Percentiles rank a stretch among this genome's conserved stretches.
Evolutionary conservation across 2,113 vertebrate genomes (phyloP).

Genomic region (Tupaia chinensis): DNA sequence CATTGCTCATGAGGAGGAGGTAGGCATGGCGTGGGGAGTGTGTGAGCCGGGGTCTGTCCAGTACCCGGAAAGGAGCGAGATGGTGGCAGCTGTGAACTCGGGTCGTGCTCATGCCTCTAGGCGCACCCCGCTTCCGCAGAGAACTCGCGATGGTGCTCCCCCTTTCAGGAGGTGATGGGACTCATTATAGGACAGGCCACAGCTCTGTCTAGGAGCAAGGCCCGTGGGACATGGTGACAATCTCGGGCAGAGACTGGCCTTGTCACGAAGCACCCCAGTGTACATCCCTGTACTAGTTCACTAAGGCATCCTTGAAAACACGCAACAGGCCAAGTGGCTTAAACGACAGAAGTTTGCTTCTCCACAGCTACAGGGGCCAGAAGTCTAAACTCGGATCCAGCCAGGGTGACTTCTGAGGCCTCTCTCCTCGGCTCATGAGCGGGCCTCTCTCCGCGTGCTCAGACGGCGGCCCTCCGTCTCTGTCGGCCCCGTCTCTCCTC

Average conservation of each 20-base stretch:
- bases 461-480: rapidly evolving
- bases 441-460: background rate
- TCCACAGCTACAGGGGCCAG: background rate
- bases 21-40: conserved; percentile 43
- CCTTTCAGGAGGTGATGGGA: background rate
- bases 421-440: background rate
- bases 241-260: background rate
- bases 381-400: background rate
- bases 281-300: background rate
- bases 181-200: background rate
- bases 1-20: conserved; percentile 52
- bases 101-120: background rate
- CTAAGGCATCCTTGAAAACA: background rate
- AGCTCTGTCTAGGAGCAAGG: background rate
- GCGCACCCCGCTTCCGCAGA: background rate
- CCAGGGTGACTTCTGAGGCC: background rate
- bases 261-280: background rate
- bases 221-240: background rate
- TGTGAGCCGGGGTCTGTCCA: conserved; percentile 59
- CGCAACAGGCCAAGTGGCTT: background rate
- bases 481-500: background rate
- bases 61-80: conserved; percentile 42
- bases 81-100: background rate
- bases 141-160: background rate
- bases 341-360: background rate